Base-by-base conservation (phyloP, 2,113 vertebrate species). In the Mormyrus iriodes region DNA sequence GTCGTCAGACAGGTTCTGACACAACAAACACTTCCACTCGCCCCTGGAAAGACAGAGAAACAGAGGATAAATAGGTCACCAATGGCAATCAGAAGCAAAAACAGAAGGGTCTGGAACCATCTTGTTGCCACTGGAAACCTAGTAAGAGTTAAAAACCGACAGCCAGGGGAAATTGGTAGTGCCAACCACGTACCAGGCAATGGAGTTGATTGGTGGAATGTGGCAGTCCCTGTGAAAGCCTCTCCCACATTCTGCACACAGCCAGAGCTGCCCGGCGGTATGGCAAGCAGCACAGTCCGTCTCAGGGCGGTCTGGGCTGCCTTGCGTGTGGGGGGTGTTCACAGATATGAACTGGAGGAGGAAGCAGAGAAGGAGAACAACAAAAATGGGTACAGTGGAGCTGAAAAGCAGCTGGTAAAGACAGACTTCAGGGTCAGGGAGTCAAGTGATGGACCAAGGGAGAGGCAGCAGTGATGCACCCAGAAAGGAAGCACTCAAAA, bases 161-260 rank as follows among this genome's bases (percentile, higher is more conserved):
- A 52, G 46, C 13, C 65, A 39, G 1, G 27, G 31, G 61, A 4
- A 27, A 4, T n/a, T 15, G 65, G 17, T 9, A 27, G 82, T 48
- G 82, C 39, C 82, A 84, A n/a, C 19, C 19, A 44, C 89, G 88
- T 87, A 93, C 93, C 88, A 46, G 51, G 55, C 4, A 27, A 46
- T 35, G 6, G 82, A 86, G 86, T 83, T 35, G 52, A 93, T 89
- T 48, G 92, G 89, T 13, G 93, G 93, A 12, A 94, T 90, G n/a
- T 94, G 93, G 89, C 93, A 94, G 84, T 89, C 51, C 5, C 51
- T 42, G 89, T 94, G 93, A 76, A 93, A 93, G 88, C 89, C 89
- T 88, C 90, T 88, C 42, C 83, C 89, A 92, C 93, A 94, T 46
- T 79, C n/a, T n/a, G 2, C 84, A 90, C 93, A 94, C 21, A 88